Evolutionary conservation across 2,888 invertebrate genomes (phyloP).

Genomic region (Itoplectis maculator): DNA sequence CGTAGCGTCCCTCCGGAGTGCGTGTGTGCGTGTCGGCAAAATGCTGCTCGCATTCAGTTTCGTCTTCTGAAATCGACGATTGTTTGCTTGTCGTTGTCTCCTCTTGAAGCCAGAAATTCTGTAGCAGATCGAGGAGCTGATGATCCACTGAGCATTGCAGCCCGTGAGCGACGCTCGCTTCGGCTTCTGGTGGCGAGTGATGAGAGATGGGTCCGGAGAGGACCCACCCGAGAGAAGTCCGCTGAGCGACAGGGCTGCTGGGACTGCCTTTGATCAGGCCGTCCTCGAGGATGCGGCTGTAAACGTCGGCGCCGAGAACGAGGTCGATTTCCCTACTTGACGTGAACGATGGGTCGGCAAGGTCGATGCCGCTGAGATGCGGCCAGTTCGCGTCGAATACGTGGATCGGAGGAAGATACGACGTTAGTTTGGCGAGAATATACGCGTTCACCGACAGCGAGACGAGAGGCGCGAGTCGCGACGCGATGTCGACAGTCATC

Average conservation of each 20-base stretch:
- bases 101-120: constrained; percentile 54
- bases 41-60: constrained; percentile 39
- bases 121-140: constrained; percentile 43
- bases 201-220: constrained; percentile 30
- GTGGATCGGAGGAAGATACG: constrained; percentile 46
- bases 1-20: constrained; percentile 41
- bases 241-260: constrained; percentile 49
- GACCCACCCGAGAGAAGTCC: constrained; percentile 57
- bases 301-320: constrained; percentile 59
- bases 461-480: background rate
- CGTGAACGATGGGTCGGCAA: constrained; percentile 48
- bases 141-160: constrained; percentile 47
- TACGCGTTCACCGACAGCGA: background rate
- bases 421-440: constrained; percentile 37
- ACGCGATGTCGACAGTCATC: background rate
- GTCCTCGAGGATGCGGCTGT: constrained; percentile 39
- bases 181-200: too few relatives aligned
- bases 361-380: constrained; percentile 36
- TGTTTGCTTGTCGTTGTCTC: constrained; percentile 3
- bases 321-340: constrained; percentile 48
- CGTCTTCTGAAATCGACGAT: constrained; percentile 39
- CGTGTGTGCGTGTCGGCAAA: constrained; percentile 43
- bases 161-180: constrained; percentile 16
- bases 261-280: constrained; percentile 46
- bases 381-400: constrained; percentile 42